These are phyloP conservation scores for Gyrodactylus bullatarudis DNA, from an alignment of 1,140 invertebrate species.

Conservation along the genomic window DNA sequence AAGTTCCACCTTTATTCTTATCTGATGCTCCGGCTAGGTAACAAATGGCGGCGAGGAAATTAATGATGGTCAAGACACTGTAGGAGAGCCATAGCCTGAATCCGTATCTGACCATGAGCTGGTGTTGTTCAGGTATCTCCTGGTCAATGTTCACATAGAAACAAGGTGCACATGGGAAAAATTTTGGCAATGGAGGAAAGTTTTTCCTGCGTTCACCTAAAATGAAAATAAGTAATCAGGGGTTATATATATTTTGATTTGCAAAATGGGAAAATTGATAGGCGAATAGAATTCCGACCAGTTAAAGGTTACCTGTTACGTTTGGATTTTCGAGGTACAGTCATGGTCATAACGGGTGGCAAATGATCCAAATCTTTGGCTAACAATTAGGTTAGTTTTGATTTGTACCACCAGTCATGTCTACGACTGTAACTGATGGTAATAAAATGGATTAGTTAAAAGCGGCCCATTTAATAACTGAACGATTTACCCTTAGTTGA, in stretches of 20 bases:
- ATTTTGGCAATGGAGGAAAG: constrained; percentile 78
- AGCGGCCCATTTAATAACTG: neutral
- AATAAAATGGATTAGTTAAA: neutral
- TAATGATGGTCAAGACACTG: constrained; percentile 9
- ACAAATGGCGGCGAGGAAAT: constrained; percentile 12
- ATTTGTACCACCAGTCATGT: neutral
- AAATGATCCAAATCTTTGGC: neutral
- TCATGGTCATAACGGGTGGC: neutral
- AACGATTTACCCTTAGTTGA: too few relatives aligned
- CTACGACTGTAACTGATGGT: neutral
- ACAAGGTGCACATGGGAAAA: constrained; percentile 59
- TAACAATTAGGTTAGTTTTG: neutral
- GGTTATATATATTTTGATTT: neutral
- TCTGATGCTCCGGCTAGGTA: constrained; percentile 17
- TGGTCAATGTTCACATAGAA: constrained; percentile 97
- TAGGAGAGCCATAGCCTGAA: constrained; percentile 63
- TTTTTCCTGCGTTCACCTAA: constrained; percentile 34
- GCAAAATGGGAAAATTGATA: neutral
- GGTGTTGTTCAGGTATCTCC: constrained; percentile 90
- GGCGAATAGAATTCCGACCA: neutral
- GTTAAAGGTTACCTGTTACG: neutral
- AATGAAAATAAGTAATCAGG: too few relatives aligned
- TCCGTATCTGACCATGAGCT: constrained; percentile 56
- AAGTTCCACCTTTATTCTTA: constrained; percentile 26
- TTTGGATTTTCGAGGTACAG: neutral